A percentile compares a stretch with the other conserved stretches of the same genome.
Evolutionary conservation across 2,797 vertebrate genomes (phyloP).

Genomic region (Ctenopoma multispine): DNA sequence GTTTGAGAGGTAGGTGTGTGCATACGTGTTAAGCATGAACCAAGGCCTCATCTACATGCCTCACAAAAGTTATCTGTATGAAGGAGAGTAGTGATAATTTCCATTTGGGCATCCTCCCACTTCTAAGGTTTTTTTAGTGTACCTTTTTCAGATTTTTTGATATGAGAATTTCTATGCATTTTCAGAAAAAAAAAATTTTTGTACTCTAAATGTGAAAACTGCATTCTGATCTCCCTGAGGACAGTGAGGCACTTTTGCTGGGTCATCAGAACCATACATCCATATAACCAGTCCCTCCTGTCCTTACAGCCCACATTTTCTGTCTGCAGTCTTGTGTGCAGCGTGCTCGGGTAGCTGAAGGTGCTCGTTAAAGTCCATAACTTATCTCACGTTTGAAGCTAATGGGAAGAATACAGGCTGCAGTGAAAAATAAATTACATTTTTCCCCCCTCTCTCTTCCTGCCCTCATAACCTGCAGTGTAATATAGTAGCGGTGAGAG

Average conservation of each 20-base stretch:
- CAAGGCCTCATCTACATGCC: constrained; percentile 32
- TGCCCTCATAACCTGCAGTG: constrained; percentile 94
- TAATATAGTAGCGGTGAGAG: constrained; percentile 88
- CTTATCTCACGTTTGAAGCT: constrained; percentile 89
- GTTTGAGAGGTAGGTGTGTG: constrained; percentile 54
- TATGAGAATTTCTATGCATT: constrained; percentile 13
- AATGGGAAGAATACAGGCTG: constrained; percentile 95
- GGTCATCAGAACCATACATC: constrained; percentile 40
- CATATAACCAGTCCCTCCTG: constrained; percentile 39
- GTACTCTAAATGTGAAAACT: constrained; percentile 8
- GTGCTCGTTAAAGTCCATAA: constrained; percentile 88
- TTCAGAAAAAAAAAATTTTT: not conserved
- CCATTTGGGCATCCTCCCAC: constrained; percentile 13
- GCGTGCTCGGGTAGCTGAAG: constrained; percentile 85
- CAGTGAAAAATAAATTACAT: constrained; percentile 95
- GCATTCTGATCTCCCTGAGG: constrained; percentile 30
- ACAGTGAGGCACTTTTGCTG: constrained; percentile 20
- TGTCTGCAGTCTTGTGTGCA: constrained; percentile 76
- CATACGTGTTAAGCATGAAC: constrained; percentile 13
- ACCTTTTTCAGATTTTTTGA: not conserved
- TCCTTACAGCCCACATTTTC: constrained; percentile 36
- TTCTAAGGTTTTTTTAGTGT: constrained; percentile 12
- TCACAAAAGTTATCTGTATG: constrained; percentile 48
- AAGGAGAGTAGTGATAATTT: constrained; percentile 26
- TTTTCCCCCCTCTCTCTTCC: constrained; percentile 77